Conservation (phyloP, 2,113 vertebrate species). For the Gorsachius goisagi region DNA sequence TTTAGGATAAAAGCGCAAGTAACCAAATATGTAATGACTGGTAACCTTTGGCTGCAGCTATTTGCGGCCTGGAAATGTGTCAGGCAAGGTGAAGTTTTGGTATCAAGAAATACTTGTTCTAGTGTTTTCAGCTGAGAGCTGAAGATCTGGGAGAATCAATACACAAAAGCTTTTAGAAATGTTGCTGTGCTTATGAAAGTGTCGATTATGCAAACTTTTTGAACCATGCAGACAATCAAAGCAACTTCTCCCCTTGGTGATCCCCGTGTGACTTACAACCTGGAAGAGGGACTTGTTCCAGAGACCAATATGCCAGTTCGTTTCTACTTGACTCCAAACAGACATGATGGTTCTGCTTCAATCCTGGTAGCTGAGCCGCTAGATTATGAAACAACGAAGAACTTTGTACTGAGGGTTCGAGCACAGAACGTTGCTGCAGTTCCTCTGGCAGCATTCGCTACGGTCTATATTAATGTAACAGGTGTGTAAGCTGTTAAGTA, state of each 20-base stretch:
- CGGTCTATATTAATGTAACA: slow-evolving; percentile 81
- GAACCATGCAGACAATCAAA: slow-evolving; percentile 81
- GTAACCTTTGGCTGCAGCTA: not conserved
- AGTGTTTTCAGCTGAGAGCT: not conserved
- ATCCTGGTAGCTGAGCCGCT: slow-evolving; percentile 86
- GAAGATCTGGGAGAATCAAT: not conserved
- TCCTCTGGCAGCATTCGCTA: slow-evolving; percentile 84
- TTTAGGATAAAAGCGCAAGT: not conserved
- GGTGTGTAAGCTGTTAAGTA: slow-evolving; percentile 65
- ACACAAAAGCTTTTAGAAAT: not conserved
- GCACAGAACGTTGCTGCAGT: slow-evolving; percentile 87
- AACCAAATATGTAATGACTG: not conserved
- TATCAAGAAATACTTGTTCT: not conserved
- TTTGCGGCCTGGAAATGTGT: not conserved
- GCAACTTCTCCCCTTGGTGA: slow-evolving; percentile 86
- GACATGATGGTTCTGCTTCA: slow-evolving; percentile 85
- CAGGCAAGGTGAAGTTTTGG: not conserved
- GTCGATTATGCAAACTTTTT: not conserved
- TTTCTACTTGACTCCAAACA: slow-evolving; percentile 89
- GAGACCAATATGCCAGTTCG: slow-evolving; percentile 88
- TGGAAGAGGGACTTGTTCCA: slow-evolving; percentile 87
- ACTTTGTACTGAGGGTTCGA: slow-evolving; percentile 83
- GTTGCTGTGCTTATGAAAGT: not conserved
- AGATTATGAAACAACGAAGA: slow-evolving; percentile 85
- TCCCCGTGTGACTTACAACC: slow-evolving; percentile 85